Evolutionary conservation across 2,113 vertebrate species (phyloP).

Genomic region (Gallinago paraguaiae): DNA sequence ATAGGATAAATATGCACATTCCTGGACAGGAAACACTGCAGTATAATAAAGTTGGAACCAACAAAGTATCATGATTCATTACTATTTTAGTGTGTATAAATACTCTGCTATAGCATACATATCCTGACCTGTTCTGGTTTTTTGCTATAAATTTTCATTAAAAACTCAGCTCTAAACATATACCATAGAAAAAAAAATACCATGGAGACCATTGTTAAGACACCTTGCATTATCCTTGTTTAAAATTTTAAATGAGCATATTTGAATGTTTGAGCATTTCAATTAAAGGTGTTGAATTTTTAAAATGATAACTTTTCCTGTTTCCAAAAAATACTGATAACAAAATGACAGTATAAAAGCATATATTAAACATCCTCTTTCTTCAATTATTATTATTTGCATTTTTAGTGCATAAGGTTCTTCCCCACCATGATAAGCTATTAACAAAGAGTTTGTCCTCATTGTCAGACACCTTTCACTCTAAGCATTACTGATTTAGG

Average conservation of each 20-base stretch:
- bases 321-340: neutral
- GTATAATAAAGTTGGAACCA: conserved; percentile 14
- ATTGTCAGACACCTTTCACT: neutral
- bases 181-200: neutral
- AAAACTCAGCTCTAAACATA: neutral
- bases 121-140: neutral
- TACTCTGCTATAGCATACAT: neutral
- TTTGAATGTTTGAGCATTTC: neutral
- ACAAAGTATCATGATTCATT: neutral
- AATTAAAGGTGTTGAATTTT: neutral
- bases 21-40: neutral
- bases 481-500: neutral
- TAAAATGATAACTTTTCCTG: neutral
- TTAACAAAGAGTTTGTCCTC: neutral
- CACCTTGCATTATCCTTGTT: neutral
- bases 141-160: neutral
- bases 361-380: neutral
- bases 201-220: neutral
- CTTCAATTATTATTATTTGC: neutral
- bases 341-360: neutral
- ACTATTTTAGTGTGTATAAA: neutral
- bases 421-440: neutral
- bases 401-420: neutral
- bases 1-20: neutral
- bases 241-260: neutral